Base-by-base conservation (phyloP, 2,113 vertebrate species). In the Mugil cephalus region DNA sequence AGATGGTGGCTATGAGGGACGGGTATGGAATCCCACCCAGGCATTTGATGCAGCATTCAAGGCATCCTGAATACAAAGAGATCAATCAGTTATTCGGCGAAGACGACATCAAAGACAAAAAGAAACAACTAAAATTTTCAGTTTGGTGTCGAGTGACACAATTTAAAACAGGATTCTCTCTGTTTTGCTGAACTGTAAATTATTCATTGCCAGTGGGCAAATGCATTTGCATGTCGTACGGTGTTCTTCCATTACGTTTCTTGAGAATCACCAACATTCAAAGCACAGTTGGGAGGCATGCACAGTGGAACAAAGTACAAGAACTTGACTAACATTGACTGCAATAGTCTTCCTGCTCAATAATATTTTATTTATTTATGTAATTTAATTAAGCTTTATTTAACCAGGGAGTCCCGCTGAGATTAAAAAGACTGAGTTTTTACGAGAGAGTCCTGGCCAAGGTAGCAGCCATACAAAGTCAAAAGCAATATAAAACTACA, bases 31-130 rank as follows among this genome's bases (percentile, higher is more conserved):
- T 98, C 38, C 98, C 97, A n/a, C 97, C 96, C 90, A 99, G 92
- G 88, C 98, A 99, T 93, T 98, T 99, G 89, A 99, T 96, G 84
- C 98, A 99, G 88, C 98, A 99, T 79, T 99, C 97, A 0, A 98
- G 96, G 88, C 98, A 99, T 87, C 98, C 98, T 99, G 67, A 74
- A 81, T n/a, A 52, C 52, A 69, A 2, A 61, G 1, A 53, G 1
- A 68, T 54, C 4, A 43, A 8, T 35, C 15, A 47, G 18, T 75
- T 9, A 51, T 11, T 67, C 30, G n/a, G 12, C 59, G n/a, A 8
- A 48, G 47, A 11, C 10, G 14, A 14, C 15, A 7, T 45, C 6
- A n/a, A 45, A 36, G 1, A 52, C n/a, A 45, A 54, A 30, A 30
- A 43, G 6, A 10, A 24, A 10, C 5, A 52, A 66, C 14, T 2